phyloP scores from a whole-genome alignment of 1,140 invertebrate species.

The Dysdera silvatica region DNA sequence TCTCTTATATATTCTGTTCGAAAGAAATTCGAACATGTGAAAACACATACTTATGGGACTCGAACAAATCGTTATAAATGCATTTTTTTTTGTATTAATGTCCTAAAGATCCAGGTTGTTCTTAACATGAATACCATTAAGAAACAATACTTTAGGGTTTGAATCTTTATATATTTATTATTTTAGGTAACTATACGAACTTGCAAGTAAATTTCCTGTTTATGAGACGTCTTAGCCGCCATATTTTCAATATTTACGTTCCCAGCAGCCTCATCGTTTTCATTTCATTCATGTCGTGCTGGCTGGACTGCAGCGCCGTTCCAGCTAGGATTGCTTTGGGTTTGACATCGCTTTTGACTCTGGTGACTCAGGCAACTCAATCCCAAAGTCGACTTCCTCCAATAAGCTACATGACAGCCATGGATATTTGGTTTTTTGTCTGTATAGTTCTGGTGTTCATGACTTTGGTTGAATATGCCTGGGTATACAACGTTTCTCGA shows the following conservation, averaged over 20 bases:
- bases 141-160: too few relatives aligned
- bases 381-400: constrained; percentile 22
- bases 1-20: too few relatives aligned
- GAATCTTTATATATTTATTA: too few relatives aligned
- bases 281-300: constrained; percentile 41
- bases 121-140: too few relatives aligned
- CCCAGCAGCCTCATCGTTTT: constrained; percentile 32
- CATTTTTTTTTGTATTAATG: too few relatives aligned
- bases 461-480: constrained; percentile 41
- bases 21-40: too few relatives aligned
- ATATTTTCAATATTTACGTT: constrained; percentile 31
- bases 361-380: constrained; percentile 32
- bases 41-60: too few relatives aligned
- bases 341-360: constrained; percentile 34
- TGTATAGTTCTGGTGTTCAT: constrained; percentile 44
- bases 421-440: constrained; percentile 37
- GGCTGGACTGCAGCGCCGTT: constrained; percentile 43
- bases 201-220: constrained; percentile 32
- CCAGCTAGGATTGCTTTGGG: constrained; percentile 41
- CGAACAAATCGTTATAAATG: too few relatives aligned
- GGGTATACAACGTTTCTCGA: constrained; percentile 33
- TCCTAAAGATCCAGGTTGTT: too few relatives aligned
- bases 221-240: constrained; percentile 23
- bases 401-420: constrained; percentile 34
- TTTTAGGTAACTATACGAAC: constrained; percentile 25